Evolutionary conservation across 2,888 invertebrate genomes (phyloP), one percentile per base, ranked within the genome.

Genomic region (Lacanobia wlatinum): DNA sequence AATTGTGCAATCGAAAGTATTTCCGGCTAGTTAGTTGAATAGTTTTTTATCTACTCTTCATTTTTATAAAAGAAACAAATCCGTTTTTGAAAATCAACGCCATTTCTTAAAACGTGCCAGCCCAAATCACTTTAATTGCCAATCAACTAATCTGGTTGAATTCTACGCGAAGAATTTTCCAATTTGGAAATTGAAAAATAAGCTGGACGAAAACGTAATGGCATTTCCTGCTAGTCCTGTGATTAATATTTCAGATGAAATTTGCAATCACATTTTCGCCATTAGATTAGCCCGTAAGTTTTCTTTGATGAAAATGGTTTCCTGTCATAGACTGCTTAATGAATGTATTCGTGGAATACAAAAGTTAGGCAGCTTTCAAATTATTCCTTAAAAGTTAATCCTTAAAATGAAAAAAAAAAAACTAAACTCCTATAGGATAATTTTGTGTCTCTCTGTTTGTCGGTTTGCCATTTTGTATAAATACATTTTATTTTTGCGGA

Each of bases 151-250:
- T 72, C 61, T 28, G 58, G 56, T 75, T 58, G 46, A 79, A 23
- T 62, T 59, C 21, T 34, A 21, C 46, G 71, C 34, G 40, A 63
- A 12, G 38, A 72, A 59, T 48, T 59, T 40, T 48, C 52, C 28
- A 63, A 63, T 72, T 76, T 58, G 1, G 8, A 79, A 76, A 76
- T 79, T 73, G 79, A 63, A 79, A 71, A 79, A 79, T 79, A 72
- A 14, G 23, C 40, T 5, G 34, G 46, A 58, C 21, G 73, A 73
- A 48, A 76, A 59, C 16, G 40, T 70, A 60, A 74, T 55, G 23
- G 34, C 12, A 48, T 70, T 74, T 23, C 70, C 21, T 18, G 40
- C 34, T 60, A 77, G 40, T 48, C 48, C 55, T 50, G 40, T 55
- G 21, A 58, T 67, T 67, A 66, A 73, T 58, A 38, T 46, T 58